Evolutionary conservation across 2,888 invertebrate genomes (phyloP), one percentile per base, ranked within the genome.

Genomic region (Agrotis exclamationis): DNA sequence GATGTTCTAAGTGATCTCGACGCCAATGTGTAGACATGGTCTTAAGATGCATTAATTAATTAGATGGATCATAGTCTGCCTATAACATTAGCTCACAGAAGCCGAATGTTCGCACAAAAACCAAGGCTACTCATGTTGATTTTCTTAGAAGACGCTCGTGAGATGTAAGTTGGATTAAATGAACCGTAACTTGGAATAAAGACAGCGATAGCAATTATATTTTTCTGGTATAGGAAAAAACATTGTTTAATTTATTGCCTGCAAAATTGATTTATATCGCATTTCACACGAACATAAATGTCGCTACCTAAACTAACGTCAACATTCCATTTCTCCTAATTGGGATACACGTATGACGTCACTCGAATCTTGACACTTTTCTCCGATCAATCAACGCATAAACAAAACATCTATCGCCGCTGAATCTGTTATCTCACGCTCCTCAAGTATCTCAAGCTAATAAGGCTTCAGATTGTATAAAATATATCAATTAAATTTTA

Each of bases 351-450:
- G n/a, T 39, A 54, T 67, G 73, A 81, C 67, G 72, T 79, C 64
- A 72, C 24, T 72, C 24, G 56, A 33, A 33, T 56, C 56, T 56
- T n/a, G 62, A 66, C 58, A 63, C 57, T 64, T 65, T 48, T 50
- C 45, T 66, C 48, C 50, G 53, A 81, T 79, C 72, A 81, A 76
- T 79, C 77, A 71, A 67, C 64, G 78, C 78, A 77, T 72, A 82
- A 77, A 79, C 78, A 67, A 79, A 72, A 77, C 53, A 79, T 71
- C 53, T 65, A 72, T 81, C 71, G 51, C 67, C 11, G 50, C 62
- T 65, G 28, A 48, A 76, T 76, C 81, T 68, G 60, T 65, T 70
- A 69, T 83, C 69, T 70, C 71, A 83, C 68, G 63, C 66, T 70
- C 63, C 51, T 66, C 60, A 48, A 76, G 66, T 69, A 72, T 77